Percentiles rank a stretch among this genome's conserved stretches.
Evolutionary conservation across 2,797 vertebrate species (phyloP).

Genomic region (Sarcophilus harrisii): DNA sequence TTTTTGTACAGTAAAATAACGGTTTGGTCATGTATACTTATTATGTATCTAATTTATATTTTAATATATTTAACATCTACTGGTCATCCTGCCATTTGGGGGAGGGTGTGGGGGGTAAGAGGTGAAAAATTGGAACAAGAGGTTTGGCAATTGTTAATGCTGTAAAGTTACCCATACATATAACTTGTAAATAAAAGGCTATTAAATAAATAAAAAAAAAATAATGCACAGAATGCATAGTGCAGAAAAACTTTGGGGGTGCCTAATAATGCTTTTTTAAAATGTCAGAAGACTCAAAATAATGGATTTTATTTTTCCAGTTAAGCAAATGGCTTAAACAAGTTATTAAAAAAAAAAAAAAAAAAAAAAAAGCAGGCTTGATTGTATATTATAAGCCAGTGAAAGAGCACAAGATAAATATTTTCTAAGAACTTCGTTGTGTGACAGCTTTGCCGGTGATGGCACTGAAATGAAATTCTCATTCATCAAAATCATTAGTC

Average conservation of each 20-base stretch:
- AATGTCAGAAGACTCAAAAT: conserved; percentile 30
- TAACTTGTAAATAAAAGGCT: no score
- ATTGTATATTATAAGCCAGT: conserved; percentile 15
- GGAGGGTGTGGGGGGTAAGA: no score
- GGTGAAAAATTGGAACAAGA: no score
- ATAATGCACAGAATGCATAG: conserved; percentile 60
- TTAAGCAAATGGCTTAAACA: conserved; percentile 10
- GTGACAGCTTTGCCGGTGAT: not conserved
- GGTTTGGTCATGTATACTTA: no score
- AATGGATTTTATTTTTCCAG: conserved; percentile 13
- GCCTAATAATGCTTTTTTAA: conserved; percentile 16
- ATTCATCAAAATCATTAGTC: not conserved
- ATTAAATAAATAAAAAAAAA: no score
- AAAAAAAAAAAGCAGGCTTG: not conserved
- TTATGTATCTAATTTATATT: no score
- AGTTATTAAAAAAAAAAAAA: not conserved
- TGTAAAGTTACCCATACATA: no score
- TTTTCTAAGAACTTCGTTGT: conserved; percentile 25
- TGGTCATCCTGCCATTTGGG: no score
- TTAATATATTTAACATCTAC: no score
- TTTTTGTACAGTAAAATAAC: no score
- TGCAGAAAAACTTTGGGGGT: not conserved
- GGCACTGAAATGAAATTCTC: not conserved
- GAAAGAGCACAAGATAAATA: conserved; percentile 34
- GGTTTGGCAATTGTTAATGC: no score